phyloP scores from a whole-genome alignment of 2,888 invertebrate species.

The Yponomeuta plumbellus region DNA sequence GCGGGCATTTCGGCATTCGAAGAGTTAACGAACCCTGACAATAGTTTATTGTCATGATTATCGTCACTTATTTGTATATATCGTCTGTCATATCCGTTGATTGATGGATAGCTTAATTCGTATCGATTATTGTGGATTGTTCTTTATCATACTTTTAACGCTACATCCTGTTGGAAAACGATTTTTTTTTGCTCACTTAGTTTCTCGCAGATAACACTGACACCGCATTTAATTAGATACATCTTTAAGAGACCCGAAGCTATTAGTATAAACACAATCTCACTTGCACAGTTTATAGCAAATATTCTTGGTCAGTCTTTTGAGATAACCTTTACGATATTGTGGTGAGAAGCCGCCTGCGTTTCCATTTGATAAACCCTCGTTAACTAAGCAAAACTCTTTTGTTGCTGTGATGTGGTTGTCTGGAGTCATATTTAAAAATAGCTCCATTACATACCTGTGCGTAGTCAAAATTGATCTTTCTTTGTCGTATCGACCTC shows the following conservation, averaged over 20 bases:
- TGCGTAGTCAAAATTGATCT: neutral
- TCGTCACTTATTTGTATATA: neutral
- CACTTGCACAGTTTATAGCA: neutral
- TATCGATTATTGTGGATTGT: neutral
- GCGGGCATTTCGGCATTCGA: constrained; percentile 14
- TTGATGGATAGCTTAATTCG: neutral
- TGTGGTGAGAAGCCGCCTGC: neutral
- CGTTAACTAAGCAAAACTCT: neutral
- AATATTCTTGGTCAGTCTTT: neutral
- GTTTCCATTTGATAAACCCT: neutral
- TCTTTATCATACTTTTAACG: too few species aligned
- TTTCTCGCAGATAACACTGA: too few species aligned
- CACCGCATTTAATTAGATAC: too few species aligned
- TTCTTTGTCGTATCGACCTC: neutral
- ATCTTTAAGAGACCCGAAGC: too few species aligned
- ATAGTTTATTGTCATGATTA: constrained; percentile 36
- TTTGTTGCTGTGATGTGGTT: neutral
- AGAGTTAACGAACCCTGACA: constrained; percentile 37
- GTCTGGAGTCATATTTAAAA: neutral
- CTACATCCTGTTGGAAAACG: too few species aligned
- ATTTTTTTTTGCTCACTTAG: too few species aligned
- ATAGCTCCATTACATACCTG: neutral
- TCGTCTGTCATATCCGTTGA: neutral
- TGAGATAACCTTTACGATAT: neutral
- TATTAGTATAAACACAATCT: neutral